phyloP scores from a whole-genome alignment of 2,797 vertebrate genomes.

The Acanthornis magna region DNA sequence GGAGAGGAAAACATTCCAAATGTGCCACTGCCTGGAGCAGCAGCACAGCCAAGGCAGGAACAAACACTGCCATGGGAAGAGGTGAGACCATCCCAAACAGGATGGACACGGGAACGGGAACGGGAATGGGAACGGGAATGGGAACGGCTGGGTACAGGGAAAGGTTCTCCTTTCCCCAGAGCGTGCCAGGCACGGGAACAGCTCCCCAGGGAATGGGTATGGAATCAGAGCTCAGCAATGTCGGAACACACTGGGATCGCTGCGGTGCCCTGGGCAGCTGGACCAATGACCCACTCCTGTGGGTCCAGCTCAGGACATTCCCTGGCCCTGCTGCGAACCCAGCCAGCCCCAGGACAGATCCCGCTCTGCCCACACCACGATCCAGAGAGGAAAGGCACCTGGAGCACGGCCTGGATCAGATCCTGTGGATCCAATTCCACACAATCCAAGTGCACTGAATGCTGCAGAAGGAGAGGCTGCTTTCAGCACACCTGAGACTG shows the following conservation, averaged over 20 bases:
- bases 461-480: background rate
- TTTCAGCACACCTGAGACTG: background rate
- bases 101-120: background rate
- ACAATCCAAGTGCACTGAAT: background rate
- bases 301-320: background rate
- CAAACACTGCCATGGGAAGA: background rate
- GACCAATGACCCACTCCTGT: accelerated
- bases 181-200: background rate
- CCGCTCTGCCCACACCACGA: background rate
- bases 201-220: background rate
- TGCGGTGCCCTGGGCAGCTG: background rate
- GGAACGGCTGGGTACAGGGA: background rate
- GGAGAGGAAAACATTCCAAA: background rate
- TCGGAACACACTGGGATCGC: accelerated
- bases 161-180: background rate
- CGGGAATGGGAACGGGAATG: background rate
- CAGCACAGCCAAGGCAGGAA: background rate
- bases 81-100: background rate
- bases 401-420: background rate
- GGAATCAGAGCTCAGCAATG: background rate
- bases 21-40: background rate
- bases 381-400: background rate
- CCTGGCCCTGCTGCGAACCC: background rate
- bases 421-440: background rate
- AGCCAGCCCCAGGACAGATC: background rate